Base-by-base conservation (phyloP, 2,113 vertebrate genomes). In the Istiophorus platypterus region DNA sequence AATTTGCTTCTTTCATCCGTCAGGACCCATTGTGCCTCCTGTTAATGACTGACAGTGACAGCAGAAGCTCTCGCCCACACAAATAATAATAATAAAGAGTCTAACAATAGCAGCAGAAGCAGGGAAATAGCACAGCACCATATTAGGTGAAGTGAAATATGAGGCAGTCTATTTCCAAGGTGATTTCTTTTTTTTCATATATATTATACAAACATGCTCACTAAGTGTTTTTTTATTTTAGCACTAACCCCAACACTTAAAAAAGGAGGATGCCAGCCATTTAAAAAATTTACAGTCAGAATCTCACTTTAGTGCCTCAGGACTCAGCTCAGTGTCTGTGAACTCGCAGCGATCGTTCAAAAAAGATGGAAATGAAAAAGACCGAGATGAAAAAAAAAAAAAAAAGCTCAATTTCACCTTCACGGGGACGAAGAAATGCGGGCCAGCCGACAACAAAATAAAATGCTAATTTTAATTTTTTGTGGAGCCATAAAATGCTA, bases 1-100 rank as follows among this genome's bases (percentile, higher is more conserved):
- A 90, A 93, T 93, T 87, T 84, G 64, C 76, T 84, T 72, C 80
- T 92, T 92, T 94, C 86, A 92, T 92, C 84, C 87, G 89, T 91
- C 89, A 83, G 88, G 75, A 82, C 75, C 85, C 83, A 87, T 92
- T 90, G 89, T 87, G 81, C 75, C 51, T 65, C 69, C 74, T 84
- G 77, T 52, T 92, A 90, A 93, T 91, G 85, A 88, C 88, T 91
- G 90, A 91, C 85, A 87, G 84, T 83, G 79, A 84, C 87, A 75
- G 81, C 71, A 79, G 82, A 91, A 24, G 74, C 76, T 76, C 68
- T 85, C 57, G 26, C 80, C 70, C 59, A 79, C 78, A 76, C 76
- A 83, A 59, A 80, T 59, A 57, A 65, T 51, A 75, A 56, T 49
- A 74, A 34, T 2, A 39, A 29, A 63, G 51, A 29, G 27, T 12